These are phyloP conservation scores for Zophobas morio DNA, from an alignment of 1,140 invertebrate species.

Conservation along the genomic window DNA sequence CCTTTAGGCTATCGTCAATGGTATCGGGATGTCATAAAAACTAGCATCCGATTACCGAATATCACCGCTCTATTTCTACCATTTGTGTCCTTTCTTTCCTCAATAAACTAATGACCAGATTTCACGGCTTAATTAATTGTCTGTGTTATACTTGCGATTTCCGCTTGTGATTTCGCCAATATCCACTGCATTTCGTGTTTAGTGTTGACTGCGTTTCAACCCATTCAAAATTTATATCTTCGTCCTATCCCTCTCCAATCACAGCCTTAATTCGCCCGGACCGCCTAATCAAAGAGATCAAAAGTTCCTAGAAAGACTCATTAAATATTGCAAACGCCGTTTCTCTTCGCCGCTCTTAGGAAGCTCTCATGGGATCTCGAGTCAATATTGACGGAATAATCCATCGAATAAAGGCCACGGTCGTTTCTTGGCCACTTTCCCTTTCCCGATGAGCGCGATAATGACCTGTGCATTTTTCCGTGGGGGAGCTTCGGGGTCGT, in stretches of 20 bases:
- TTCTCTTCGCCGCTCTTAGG: not conserved
- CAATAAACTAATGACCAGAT: too few relatives aligned
- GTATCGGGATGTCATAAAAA: too few relatives aligned
- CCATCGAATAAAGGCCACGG: not conserved
- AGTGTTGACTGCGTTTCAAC: too few relatives aligned
- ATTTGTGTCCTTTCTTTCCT: too few relatives aligned
- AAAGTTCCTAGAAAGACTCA: conserved; percentile 8
- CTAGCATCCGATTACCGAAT: too few relatives aligned
- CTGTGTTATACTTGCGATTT: too few relatives aligned
- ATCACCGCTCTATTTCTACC: too few relatives aligned
- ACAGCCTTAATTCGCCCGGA: not conserved
- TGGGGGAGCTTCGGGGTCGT: not conserved
- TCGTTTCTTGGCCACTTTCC: not conserved
- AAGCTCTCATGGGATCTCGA: conserved; percentile 5
- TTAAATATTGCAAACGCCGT: conserved; percentile 14
- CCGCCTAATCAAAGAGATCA: not conserved
- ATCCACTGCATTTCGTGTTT: too few relatives aligned
- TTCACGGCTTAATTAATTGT: too few relatives aligned
- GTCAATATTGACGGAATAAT: conserved; percentile 14
- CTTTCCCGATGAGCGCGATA: not conserved
- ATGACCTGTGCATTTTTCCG: not conserved
- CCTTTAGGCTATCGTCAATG: too few relatives aligned
- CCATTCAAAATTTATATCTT: too few relatives aligned
- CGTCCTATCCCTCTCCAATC: not conserved
- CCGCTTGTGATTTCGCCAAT: too few relatives aligned